A percentile compares a stretch with the other conserved stretches of the same genome.
Evolutionary conservation across 2,113 vertebrate genomes (phyloP).

Genomic region (Etia nguti): DNA sequence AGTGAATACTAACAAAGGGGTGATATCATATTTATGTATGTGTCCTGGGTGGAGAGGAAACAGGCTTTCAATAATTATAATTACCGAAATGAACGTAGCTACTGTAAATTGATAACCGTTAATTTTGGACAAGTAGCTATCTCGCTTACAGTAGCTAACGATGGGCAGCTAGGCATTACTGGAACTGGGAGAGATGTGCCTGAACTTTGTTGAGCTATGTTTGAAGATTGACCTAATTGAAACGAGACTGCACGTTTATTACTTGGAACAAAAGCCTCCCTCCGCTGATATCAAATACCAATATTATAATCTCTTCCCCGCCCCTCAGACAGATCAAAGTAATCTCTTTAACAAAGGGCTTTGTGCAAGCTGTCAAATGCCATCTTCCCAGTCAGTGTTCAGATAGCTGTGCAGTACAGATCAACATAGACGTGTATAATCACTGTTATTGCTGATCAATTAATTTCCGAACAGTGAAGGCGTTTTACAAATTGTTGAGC

Average conservation of each 20-base stretch:
- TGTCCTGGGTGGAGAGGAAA: background rate
- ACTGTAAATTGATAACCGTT: background rate
- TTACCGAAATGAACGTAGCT: background rate
- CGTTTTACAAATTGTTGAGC: background rate
- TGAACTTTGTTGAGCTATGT: constrained; percentile 17
- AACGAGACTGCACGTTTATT: background rate
- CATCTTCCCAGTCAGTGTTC: constrained; percentile 6
- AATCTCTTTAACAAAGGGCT: constrained; percentile 71
- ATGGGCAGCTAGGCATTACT: background rate
- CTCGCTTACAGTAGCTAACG: constrained; percentile 29
- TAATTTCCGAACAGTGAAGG: background rate
- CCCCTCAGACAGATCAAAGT: constrained; percentile 55
- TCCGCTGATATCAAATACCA: background rate
- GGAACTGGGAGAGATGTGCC: background rate
- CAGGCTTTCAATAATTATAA: background rate
- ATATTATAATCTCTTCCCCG: constrained; percentile 33
- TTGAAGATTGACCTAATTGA: background rate
- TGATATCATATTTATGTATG: background rate
- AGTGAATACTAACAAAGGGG: background rate
- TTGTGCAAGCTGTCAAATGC: constrained; percentile 58
- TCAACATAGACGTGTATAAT: background rate
- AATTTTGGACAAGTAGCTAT: constrained; percentile 9
- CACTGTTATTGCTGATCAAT: background rate
- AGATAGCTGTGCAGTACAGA: background rate
- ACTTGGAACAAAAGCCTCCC: background rate